Conservation (phyloP, 2,113 vertebrate genomes). For the Phaethon lepturus region DNA sequence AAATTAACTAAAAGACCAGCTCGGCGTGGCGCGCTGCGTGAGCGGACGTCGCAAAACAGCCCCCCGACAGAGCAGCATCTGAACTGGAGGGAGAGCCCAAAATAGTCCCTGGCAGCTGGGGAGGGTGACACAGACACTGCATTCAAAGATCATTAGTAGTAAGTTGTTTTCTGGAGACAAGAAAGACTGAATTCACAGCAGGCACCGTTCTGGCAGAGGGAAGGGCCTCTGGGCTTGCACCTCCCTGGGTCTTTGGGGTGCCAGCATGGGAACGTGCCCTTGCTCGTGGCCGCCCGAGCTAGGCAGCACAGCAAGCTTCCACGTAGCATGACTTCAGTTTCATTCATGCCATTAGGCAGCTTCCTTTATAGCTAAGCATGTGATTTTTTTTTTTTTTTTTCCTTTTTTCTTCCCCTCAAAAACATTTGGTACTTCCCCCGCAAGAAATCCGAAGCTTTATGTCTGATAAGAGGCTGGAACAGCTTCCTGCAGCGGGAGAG, state of each 20-base stretch:
- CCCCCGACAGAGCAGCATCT: background rate
- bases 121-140: background rate
- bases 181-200: fast-evolving
- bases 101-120: slow-evolving; percentile 5
- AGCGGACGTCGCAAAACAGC: background rate
- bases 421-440: slow-evolving; percentile 50
- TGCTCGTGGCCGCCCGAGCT: background rate
- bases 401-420: background rate
- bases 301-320: background rate
- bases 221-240: background rate
- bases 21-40: background rate
- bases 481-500: slow-evolving; percentile 49
- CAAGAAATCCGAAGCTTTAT: slow-evolving; percentile 35
- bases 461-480: slow-evolving; percentile 48
- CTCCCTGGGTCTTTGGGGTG: background rate
- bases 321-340: background rate
- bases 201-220: background rate
- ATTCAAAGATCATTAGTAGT: background rate
- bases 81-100: background rate
- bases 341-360: slow-evolving; percentile 11
- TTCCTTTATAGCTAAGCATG: background rate
- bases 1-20: background rate
- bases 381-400: background rate
- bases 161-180: background rate
- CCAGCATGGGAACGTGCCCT: fast-evolving